Evolutionary conservation across 2,797 vertebrate species (phyloP).

Genomic region (Peromyscus attwateri): DNA sequence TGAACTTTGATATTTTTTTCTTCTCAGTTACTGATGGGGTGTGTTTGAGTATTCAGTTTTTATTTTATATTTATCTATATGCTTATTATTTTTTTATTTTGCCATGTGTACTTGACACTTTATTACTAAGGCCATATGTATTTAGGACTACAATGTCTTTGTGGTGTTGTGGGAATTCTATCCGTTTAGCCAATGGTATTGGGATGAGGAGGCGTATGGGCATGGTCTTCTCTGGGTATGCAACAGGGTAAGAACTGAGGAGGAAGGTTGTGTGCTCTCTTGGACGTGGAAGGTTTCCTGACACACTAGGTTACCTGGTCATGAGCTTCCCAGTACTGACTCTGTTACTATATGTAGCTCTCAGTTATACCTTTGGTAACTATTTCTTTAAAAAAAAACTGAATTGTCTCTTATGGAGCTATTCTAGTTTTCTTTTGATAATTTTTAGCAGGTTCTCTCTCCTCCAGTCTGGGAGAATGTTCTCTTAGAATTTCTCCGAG

Average conservation of each 20-base stretch:
- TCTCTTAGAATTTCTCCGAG: background rate
- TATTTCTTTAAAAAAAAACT: background rate
- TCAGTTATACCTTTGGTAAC: background rate
- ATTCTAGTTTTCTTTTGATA: slow-evolving; percentile 7
- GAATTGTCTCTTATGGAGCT: background rate
- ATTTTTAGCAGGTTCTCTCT: background rate
- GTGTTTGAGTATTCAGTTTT: background rate
- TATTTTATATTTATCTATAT: background rate
- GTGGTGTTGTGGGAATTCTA: too few species aligned
- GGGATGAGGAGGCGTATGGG: too few species aligned
- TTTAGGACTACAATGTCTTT: background rate
- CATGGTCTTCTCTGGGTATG: too few species aligned
- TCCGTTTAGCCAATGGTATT: too few species aligned
- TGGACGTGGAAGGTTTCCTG: too few species aligned
- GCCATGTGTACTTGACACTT: background rate
- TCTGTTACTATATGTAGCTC: background rate
- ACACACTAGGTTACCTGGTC: too few species aligned
- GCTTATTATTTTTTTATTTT: background rate
- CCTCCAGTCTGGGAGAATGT: background rate
- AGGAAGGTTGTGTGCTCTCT: too few species aligned
- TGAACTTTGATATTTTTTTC: background rate
- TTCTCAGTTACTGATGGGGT: background rate
- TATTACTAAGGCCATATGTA: background rate
- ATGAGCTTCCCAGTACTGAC: background rate
- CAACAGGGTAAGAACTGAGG: too few species aligned